These are phyloP conservation scores for Sardinella longiceps DNA, from an alignment of 2,797 vertebrate genomes.

Conservation along the genomic window DNA sequence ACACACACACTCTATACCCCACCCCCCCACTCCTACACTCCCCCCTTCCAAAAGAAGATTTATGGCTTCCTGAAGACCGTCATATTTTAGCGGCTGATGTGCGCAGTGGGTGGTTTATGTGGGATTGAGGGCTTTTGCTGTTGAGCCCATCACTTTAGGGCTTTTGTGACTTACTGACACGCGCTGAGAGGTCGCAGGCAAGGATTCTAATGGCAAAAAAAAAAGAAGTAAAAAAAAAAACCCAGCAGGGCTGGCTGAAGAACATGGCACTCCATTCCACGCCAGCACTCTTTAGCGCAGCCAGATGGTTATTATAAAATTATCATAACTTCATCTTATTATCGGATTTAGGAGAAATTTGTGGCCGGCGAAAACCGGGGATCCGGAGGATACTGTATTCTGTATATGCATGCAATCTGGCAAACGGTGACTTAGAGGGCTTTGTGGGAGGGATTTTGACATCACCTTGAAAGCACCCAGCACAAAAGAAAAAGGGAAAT, in stretches of 20 bases:
- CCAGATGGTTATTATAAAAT: conserved; percentile 24
- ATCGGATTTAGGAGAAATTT: conserved; percentile 7
- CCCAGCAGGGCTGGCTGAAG: not conserved
- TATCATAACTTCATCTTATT: conserved; percentile 25
- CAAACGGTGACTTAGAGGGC: not conserved
- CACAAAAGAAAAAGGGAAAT: not conserved
- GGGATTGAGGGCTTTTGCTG: conserved; percentile 76
- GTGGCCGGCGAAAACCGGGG: not conserved
- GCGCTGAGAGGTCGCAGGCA: conserved; percentile 58
- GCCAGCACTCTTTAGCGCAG: not conserved
- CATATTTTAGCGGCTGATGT: conserved; percentile 80
- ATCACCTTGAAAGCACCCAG: conserved; percentile 5
- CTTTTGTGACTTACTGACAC: conserved; percentile 68
- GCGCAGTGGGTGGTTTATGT: conserved; percentile 76
- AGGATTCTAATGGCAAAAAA: conserved; percentile 47
- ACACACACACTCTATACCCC: too few relatives aligned
- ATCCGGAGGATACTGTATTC: not conserved
- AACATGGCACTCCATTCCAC: not conserved
- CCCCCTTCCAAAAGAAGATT: conserved; percentile 77
- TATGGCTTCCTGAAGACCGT: conserved; percentile 74
- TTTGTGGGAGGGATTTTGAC: not conserved
- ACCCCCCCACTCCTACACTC: too few relatives aligned
- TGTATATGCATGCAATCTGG: not conserved
- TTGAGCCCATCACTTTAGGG: conserved; percentile 73
- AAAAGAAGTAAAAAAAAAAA: not conserved